Evolutionary conservation across 2,113 vertebrate genomes (phyloP).

Genomic region (Polypterus bichir): DNA sequence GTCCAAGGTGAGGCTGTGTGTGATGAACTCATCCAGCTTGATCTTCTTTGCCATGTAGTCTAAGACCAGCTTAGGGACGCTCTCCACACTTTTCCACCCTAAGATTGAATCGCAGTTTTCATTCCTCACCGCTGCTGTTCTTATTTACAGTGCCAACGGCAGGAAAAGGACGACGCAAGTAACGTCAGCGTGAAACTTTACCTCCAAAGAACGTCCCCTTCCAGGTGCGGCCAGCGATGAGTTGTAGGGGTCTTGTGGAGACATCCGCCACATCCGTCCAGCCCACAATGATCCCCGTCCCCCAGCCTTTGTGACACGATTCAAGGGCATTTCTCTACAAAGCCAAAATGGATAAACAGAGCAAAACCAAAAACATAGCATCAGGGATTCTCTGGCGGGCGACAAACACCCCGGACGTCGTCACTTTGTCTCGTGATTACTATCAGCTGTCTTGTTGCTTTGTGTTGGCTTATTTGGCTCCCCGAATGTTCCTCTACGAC

Average conservation of each 20-base stretch:
- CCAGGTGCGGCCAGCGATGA: constrained; percentile 27
- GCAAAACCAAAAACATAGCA: too few relatives aligned
- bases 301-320: constrained; percentile 28
- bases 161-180: background rate
- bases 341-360: background rate
- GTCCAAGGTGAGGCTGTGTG: constrained; percentile 28
- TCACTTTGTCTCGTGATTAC: too few relatives aligned
- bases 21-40: constrained; percentile 24
- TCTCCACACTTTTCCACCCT: constrained; percentile 32
- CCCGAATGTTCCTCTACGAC: too few relatives aligned
- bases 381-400: too few relatives aligned
- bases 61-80: constrained; percentile 29
- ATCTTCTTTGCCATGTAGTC: constrained; percentile 36
- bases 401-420: too few relatives aligned
- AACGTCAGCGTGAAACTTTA: constrained; percentile 7
- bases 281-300: constrained; percentile 20
- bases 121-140: background rate
- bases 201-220: constrained; percentile 27
- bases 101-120: background rate
- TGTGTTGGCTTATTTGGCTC: too few relatives aligned
- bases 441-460: too few relatives aligned
- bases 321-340: constrained; percentile 28
- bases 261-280: background rate
- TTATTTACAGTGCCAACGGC: background rate
- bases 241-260: constrained; percentile 20